Conservation (phyloP, 2,113 vertebrate genomes). For the Ranitomeya variabilis region DNA sequence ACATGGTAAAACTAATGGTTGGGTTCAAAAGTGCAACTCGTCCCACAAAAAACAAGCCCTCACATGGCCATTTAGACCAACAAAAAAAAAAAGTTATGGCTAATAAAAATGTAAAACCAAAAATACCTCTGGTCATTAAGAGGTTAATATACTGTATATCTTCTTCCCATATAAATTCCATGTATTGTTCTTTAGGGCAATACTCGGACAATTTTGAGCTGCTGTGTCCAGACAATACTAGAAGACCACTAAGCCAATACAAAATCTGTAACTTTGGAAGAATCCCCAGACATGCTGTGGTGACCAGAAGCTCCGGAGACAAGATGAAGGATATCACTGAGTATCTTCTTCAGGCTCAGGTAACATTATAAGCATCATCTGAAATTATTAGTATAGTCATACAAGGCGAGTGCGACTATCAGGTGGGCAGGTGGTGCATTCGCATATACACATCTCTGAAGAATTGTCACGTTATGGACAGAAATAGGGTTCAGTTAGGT, state of each 20-base stretch:
- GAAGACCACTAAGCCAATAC: slow-evolving; percentile 71
- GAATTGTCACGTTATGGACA: too few relatives aligned
- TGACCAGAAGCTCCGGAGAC: slow-evolving; percentile 70
- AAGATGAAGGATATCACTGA: slow-evolving; percentile 75
- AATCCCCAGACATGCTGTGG: slow-evolving; percentile 78
- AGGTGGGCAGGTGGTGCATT: too few relatives aligned
- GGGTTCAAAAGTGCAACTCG: too few relatives aligned
- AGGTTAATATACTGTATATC: neutral
- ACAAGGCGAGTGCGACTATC: too few relatives aligned
- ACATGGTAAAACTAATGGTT: too few relatives aligned
- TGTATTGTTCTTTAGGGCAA: slow-evolving; percentile 62
- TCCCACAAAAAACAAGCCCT: too few relatives aligned
- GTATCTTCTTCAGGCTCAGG: slow-evolving; percentile 73
- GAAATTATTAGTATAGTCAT: neutral
- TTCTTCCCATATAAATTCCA: neutral
- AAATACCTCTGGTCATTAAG: too few relatives aligned
- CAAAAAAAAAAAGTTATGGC: too few relatives aligned
- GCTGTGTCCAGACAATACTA: slow-evolving; percentile 80
- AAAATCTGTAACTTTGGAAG: slow-evolving; percentile 74
- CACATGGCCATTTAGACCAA: too few relatives aligned
- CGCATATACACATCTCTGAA: too few relatives aligned
- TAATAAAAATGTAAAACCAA: too few relatives aligned
- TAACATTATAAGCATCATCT: neutral
- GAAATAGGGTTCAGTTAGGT: too few relatives aligned
- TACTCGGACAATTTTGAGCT: slow-evolving; percentile 74